A percentile compares a stretch with the other conserved stretches of the same genome.
Evolutionary conservation across 2,888 invertebrate species (phyloP).

Genomic region (Sesamia inferens): DNA sequence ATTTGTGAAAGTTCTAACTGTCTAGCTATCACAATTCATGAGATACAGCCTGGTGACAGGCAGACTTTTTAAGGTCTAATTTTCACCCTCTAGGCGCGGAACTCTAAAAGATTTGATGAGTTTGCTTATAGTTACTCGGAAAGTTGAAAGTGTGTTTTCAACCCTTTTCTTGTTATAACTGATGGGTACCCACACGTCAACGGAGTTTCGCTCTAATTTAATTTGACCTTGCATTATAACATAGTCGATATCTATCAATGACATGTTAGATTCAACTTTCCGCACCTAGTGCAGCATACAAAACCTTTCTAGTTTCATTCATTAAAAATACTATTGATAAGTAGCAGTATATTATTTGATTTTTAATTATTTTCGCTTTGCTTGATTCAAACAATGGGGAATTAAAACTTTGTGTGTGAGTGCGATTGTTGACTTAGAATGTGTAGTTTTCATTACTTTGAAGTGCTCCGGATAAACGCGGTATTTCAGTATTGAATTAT

Average conservation of each 20-base stretch:
- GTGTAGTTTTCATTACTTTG: background rate
- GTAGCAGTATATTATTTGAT: constrained; percentile 4
- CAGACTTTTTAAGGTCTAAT: no score
- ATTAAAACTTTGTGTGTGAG: constrained; percentile 13
- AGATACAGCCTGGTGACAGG: no score
- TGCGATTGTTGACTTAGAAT: background rate
- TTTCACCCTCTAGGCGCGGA: no score
- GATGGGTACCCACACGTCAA: background rate
- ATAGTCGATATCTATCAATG: background rate
- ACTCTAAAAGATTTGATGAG: no score
- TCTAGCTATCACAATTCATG: no score
- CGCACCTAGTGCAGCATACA: background rate
- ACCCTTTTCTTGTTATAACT: no score
- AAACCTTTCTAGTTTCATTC: constrained; percentile 17
- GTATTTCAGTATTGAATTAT: constrained; percentile 1
- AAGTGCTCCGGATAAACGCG: background rate
- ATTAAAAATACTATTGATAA: constrained; percentile 29
- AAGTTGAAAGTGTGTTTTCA: no score
- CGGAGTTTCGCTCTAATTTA: background rate
- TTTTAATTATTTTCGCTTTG: constrained; percentile 5
- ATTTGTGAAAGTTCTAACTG: no score
- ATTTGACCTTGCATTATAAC: background rate
- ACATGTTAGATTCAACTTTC: background rate
- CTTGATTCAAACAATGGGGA: constrained; percentile 27
- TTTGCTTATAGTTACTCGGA: no score